Conservation (phyloP, 2,797 vertebrate genomes). For the Fringilla coelebs region DNA sequence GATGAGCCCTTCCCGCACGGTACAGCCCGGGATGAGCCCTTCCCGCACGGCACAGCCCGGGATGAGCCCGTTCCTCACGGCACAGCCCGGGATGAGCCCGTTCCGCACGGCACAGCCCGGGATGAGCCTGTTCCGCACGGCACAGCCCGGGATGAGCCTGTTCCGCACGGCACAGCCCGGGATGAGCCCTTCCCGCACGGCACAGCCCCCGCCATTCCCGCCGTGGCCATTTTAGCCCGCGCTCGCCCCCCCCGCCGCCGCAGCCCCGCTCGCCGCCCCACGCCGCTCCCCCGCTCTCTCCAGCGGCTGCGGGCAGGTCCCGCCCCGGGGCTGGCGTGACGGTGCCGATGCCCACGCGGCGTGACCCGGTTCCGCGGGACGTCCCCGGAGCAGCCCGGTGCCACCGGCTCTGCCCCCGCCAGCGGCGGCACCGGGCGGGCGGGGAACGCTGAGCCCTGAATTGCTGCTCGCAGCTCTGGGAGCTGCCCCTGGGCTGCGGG, state of each 20-base stretch:
- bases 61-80: too few species aligned
- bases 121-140: too few species aligned
- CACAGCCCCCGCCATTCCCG: background rate
- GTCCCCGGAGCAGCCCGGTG: background rate
- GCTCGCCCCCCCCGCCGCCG: background rate
- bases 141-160: too few species aligned
- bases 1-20: too few species aligned
- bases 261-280: background rate
- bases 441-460: background rate
- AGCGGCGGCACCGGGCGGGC: background rate
- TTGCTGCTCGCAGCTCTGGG: background rate
- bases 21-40: too few species aligned
- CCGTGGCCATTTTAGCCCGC: background rate
- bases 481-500: background rate
- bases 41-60: too few species aligned
- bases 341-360: background rate
- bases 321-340: background rate
- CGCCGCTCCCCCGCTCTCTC: background rate
- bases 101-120: too few species aligned
- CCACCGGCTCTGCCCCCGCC: background rate
- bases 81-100: too few species aligned
- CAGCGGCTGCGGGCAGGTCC: background rate
- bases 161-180: too few species aligned
- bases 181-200: too few species aligned
- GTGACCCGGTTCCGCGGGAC: background rate